These are phyloP conservation scores for Sander lucioperca DNA, from an alignment of 2,113 vertebrate species.

Conservation along the genomic window DNA sequence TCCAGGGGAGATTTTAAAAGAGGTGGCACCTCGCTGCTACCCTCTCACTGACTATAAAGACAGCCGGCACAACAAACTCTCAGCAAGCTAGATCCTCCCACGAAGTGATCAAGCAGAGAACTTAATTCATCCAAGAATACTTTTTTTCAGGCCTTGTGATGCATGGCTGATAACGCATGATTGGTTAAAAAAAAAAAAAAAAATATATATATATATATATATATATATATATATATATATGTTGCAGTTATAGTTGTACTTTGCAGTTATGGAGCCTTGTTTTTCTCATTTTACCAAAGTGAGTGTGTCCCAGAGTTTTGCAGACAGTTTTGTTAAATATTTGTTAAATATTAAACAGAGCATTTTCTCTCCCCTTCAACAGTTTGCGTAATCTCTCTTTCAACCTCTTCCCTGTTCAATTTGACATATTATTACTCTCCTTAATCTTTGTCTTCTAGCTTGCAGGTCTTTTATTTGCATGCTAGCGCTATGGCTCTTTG, in stretches of 20 bases:
- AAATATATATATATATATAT: too few relatives aligned
- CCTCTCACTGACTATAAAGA: conserved; percentile 57
- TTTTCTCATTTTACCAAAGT: not conserved
- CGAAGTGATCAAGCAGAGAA: not conserved
- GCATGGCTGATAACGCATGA: not conserved
- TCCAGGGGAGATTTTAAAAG: conserved; percentile 45
- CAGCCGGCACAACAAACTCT: conserved; percentile 26
- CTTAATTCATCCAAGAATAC: conserved; percentile 7
- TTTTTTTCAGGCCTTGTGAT: conserved; percentile 10
- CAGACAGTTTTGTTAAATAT: not conserved
- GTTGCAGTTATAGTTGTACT: not conserved
- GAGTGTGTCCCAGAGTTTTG: too few relatives aligned
- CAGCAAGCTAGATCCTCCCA: conserved; percentile 25
- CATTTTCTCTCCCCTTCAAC: not conserved
- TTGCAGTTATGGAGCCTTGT: not conserved
- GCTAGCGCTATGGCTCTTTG: not conserved
- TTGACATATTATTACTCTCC: not conserved
- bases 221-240: too few relatives aligned
- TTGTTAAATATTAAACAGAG: not conserved
- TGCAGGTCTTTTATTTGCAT: not conserved
- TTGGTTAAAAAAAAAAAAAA: not conserved
- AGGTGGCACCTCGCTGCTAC: conserved; percentile 38
- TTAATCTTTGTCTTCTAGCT: not conserved
- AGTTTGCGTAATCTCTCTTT: not conserved
- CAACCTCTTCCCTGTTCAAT: not conserved